Evolutionary conservation across 2,113 vertebrate genomes (phyloP).

Genomic region (Hypanus sabinus): DNA sequence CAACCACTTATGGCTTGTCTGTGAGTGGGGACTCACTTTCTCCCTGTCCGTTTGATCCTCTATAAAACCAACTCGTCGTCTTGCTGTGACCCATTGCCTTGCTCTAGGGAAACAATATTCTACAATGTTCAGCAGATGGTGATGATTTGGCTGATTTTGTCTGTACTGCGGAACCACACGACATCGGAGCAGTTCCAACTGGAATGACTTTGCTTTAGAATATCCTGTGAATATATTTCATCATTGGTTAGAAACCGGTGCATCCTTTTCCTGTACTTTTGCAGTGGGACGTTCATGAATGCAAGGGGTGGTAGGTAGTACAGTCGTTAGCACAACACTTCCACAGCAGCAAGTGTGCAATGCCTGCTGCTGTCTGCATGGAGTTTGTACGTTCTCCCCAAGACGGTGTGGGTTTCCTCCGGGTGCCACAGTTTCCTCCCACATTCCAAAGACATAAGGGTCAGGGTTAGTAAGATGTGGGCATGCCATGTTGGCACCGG

Average conservation of each 20-base stretch:
- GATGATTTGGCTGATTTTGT: not conserved
- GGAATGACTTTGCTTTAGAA: not conserved
- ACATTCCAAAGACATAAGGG: no score
- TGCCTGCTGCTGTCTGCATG: no score
- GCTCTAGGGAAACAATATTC: not conserved
- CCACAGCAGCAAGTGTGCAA: no score
- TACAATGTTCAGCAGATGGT: not conserved
- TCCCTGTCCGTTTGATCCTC: not conserved
- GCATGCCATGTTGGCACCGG: no score
- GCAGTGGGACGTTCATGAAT: not conserved
- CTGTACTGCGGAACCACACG: not conserved
- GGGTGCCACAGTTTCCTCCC: no score
- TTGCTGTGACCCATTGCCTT: not conserved
- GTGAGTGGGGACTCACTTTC: not conserved
- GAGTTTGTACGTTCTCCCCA: no score
- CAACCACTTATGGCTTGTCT: not conserved
- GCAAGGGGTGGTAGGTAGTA: no score
- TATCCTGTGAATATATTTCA: not conserved
- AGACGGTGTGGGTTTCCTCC: no score
- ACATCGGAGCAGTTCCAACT: not conserved
- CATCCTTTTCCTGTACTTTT: not conserved
- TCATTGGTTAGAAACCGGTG: no score
- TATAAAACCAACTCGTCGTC: not conserved
- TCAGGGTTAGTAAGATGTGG: no score
- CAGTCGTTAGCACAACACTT: no score